These are phyloP conservation scores for Sphaeramia orbicularis DNA, from an alignment of 2,797 vertebrate species.

Conservation along the genomic window DNA sequence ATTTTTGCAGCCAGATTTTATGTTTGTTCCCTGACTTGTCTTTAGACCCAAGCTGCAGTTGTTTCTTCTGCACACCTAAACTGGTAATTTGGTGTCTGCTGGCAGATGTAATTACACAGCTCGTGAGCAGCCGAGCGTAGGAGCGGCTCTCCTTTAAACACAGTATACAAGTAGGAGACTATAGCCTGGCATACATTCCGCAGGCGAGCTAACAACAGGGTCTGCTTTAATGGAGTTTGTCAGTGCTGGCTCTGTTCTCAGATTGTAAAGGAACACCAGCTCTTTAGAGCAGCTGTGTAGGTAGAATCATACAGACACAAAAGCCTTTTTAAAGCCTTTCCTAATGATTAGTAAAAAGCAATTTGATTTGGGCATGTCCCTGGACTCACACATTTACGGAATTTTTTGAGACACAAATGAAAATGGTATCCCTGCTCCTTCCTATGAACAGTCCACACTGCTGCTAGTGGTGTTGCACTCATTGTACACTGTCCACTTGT, in stretches of 20 bases:
- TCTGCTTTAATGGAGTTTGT: conserved; percentile 60
- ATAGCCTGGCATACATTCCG: conserved; percentile 67
- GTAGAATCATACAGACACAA: neutral
- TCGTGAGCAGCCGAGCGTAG: conserved; percentile 23
- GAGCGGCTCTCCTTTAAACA: conserved; percentile 65
- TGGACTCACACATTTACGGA: too few relatives aligned
- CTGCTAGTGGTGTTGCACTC: too few relatives aligned
- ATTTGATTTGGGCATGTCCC: too few relatives aligned
- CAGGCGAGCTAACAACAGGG: conserved; percentile 62
- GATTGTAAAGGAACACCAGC: conserved; percentile 1
- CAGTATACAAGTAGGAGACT: conserved; percentile 58
- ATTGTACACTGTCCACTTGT: too few relatives aligned
- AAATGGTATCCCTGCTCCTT: too few relatives aligned
- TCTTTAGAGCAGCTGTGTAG: conserved; percentile 6
- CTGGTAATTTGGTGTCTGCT: conserved; percentile 80
- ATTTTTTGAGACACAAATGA: too few relatives aligned
- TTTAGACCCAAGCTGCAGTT: conserved; percentile 61
- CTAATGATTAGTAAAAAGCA: neutral
- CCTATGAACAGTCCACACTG: too few relatives aligned
- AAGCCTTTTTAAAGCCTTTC: neutral
- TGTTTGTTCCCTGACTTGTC: conserved; percentile 24
- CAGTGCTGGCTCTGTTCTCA: conserved; percentile 16
- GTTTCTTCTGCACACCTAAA: conserved; percentile 60
- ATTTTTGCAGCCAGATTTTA: conserved; percentile 20
- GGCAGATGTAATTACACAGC: conserved; percentile 75